Base-by-base conservation (phyloP, 2,888 invertebrate species). In the Escarpia spicata region DNA sequence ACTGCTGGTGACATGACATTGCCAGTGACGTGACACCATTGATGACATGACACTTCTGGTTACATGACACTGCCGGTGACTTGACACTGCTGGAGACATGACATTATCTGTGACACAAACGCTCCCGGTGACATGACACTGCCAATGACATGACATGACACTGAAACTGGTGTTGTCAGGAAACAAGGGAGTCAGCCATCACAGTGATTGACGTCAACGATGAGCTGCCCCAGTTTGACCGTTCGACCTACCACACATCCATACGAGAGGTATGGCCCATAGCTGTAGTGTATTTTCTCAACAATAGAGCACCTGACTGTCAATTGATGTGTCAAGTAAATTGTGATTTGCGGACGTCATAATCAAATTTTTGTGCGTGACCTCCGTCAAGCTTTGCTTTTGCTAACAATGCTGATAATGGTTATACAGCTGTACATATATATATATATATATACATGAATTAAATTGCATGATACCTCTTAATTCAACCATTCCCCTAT, bases 121-220 rank as follows among this genome's bases (percentile, higher is more conserved):
- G 19, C 75, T 75, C 19, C 26, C 6, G 26, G 19, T 75, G 75
- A 75, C 75, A 4, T 75, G 19, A 75, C 75, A 15, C 26, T 75
- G 75, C 75, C 19, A 19, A 6, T 75, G 75, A 52, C 2, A 52
- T 52, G 52, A 75, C 75, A 75, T 0, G 6, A 26, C n/a, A 15
- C 19, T 75, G 75, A 60, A 3, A 6, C 75, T 75, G 75, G 4
- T 75, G 75, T 19, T 75, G 75, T 26, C 75, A 75, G 75, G 75
- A 26, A 4, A n/a, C 3, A 6, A 75, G 75, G 75, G 75, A 75
- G n/a, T 26, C 75, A 26, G 75, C 75, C 75, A 75, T 75, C 75
- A 75, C 75, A 75, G 75, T 75, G 75, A 75, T 75, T 75, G 75
- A 75, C n/a, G 75, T 75, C 75, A 75, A 75, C 6, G 75, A 75